Conservation (phyloP, 2,888 invertebrate genomes). For the Thysanoteuthis rhombus region DNA sequence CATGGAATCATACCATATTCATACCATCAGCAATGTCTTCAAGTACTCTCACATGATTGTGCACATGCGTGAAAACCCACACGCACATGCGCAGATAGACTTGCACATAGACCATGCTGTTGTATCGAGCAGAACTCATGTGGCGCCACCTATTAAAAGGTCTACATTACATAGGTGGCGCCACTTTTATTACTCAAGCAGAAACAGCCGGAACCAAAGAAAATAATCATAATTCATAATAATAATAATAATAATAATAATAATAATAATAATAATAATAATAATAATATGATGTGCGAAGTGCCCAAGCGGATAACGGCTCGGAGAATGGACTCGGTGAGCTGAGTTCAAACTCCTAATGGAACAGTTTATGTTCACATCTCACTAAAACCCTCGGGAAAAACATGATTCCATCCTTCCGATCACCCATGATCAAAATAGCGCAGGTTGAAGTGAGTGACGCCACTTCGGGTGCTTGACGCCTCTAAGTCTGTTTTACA, state of each 20-base stretch:
- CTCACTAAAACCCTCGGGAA: too few relatives aligned
- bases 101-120: background rate
- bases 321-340: too few relatives aligned
- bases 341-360: too few relatives aligned
- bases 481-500: too few relatives aligned
- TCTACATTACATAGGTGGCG: background rate
- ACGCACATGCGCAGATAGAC: too few relatives aligned
- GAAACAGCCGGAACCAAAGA: background rate
- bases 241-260: background rate
- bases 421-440: too few relatives aligned
- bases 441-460: too few relatives aligned
- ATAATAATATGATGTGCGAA: background rate
- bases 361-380: too few relatives aligned
- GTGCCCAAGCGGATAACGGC: too few relatives aligned
- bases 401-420: too few relatives aligned
- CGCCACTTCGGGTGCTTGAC: too few relatives aligned
- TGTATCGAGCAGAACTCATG: background rate
- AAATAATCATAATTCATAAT: too few relatives aligned
- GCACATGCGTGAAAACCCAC: background rate
- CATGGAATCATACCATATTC: background rate
- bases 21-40: background rate
- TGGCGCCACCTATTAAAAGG: slow-evolving; percentile 12
- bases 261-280: background rate
- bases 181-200: background rate
- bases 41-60: background rate